Conservation (phyloP, 1,140 invertebrate species). For the Bombus impatiens region DNA sequence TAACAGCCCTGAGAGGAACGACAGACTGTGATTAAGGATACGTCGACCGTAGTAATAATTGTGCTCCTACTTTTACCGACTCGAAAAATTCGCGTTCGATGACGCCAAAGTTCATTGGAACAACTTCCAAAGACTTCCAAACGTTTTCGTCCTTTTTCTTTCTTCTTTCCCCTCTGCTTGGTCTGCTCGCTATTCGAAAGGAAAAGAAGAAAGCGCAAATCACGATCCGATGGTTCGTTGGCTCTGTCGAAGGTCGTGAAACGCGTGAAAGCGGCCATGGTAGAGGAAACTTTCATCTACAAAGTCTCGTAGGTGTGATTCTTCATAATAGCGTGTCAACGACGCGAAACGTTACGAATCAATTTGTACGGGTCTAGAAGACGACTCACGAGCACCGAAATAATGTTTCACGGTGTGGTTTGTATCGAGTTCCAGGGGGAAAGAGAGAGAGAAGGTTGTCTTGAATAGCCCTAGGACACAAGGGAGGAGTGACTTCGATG, state of each 20-base stretch:
- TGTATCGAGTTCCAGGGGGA: not conserved
- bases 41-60: slow-evolving; percentile 4
- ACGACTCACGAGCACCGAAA: not conserved
- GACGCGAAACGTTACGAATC: slow-evolving; percentile 53
- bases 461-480: not conserved
- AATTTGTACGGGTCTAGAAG: slow-evolving; percentile 35
- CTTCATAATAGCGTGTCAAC: slow-evolving; percentile 54
- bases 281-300: not conserved
- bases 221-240: slow-evolving; percentile 3
- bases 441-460: not conserved
- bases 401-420: not conserved
- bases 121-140: not conserved
- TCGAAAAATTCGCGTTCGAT: not conserved
- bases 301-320: slow-evolving; percentile 36
- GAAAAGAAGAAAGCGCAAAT: slow-evolving; percentile 40
- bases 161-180: not conserved
- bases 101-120: not conserved
- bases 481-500: slow-evolving; percentile 17
- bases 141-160: not conserved
- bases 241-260: slow-evolving; percentile 11
- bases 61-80: not conserved
- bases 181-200: not conserved
- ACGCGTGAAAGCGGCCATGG: slow-evolving; percentile 8
- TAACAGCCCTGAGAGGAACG: not conserved
- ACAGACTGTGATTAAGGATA: slow-evolving; percentile 31